Evolutionary conservation across 2,113 vertebrate genomes (phyloP), one percentile per base, ranked within the genome.

Genomic region (Trichomycterus rosablanca): DNA sequence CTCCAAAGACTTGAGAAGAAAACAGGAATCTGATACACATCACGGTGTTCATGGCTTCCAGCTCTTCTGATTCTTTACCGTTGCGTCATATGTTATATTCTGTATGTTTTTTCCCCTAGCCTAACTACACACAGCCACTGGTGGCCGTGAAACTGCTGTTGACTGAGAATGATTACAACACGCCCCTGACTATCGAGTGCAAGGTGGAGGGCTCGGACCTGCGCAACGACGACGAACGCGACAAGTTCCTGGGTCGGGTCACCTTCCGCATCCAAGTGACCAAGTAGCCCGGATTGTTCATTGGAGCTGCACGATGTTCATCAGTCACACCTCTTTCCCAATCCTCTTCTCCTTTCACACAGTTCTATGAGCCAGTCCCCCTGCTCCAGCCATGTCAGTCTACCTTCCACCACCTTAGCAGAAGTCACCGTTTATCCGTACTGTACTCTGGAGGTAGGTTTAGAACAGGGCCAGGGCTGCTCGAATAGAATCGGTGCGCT

Each of bases 191-290:
- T 11, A 76, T 97, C 9, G 90, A 95, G 80, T 97, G 94, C 78
- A 92, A 87, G 80, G 80, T 97, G 37, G 77, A 81, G 6, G 95
- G 91, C 24, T 77, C 92, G 1, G 81, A 95, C 79, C 87, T 95
- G 52, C 84, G 76, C 68, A 94, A 89, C 22, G 34, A 86, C 32
- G 89, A 95, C 43, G 92, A 93, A 0, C 89, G 93, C 19, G 94
- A 97, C 88, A 95, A 94, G 84, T 93, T 90, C 80, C 77, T 94
- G 80, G 94, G 94, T 75, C 90, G 92, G 11, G 84, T 95, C 75
- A 76, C 73, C 32, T 97, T 97, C 85, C 90, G 89, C 80, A 70
- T 97, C 72, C 77, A 68, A 69, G 83, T 89, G 66, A 75, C 48
- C 24, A 80, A 91, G 74, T 94, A 93, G 48, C 28, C 37, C 14